phyloP scores from a whole-genome alignment of 2,888 invertebrate genomes.

The Eupithecia subumbrata region DNA sequence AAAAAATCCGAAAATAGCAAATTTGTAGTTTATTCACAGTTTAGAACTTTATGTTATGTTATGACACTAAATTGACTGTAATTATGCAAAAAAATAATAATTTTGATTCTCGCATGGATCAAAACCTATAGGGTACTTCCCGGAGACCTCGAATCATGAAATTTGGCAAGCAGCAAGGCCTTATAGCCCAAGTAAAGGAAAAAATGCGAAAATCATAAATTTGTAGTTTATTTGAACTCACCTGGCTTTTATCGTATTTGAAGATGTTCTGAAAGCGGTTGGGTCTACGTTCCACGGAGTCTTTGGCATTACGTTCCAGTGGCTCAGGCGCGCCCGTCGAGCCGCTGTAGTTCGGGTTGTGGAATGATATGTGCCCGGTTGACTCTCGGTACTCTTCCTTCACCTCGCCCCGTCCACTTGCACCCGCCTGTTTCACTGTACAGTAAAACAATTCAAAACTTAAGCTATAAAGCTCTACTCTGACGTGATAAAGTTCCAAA shows the following conservation, averaged over 20 bases:
- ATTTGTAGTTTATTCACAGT: no score
- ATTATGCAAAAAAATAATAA: no score
- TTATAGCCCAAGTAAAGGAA: no score
- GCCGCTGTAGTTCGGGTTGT: slow-evolving; percentile 92
- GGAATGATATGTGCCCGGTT: slow-evolving; percentile 91
- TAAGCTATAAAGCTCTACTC: slow-evolving; percentile 17
- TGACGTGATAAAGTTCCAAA: slow-evolving; percentile 28
- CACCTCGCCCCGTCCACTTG: slow-evolving; percentile 55
- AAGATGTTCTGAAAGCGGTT: slow-evolving; percentile 85
- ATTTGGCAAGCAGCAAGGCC: no score
- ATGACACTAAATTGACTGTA: no score
- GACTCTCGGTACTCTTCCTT: slow-evolving; percentile 79
- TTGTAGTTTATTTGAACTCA: no score
- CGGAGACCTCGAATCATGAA: no score
- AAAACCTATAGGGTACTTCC: no score
- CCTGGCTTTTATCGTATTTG: slow-evolving; percentile 91
- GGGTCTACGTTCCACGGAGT: slow-evolving; percentile 63
- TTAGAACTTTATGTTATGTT: no score
- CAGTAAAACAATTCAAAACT: slow-evolving; percentile 34
- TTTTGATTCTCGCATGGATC: no score
- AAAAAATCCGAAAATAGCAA: no score
- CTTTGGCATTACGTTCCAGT: slow-evolving; percentile 63
- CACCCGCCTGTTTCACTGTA: slow-evolving; percentile 35
- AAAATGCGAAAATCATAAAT: no score
- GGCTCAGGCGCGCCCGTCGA: slow-evolving; percentile 71